Evolutionary conservation across 2,888 invertebrate genomes (phyloP), one percentile per base, ranked within the genome.

Genomic region (Orchestes rusci): DNA sequence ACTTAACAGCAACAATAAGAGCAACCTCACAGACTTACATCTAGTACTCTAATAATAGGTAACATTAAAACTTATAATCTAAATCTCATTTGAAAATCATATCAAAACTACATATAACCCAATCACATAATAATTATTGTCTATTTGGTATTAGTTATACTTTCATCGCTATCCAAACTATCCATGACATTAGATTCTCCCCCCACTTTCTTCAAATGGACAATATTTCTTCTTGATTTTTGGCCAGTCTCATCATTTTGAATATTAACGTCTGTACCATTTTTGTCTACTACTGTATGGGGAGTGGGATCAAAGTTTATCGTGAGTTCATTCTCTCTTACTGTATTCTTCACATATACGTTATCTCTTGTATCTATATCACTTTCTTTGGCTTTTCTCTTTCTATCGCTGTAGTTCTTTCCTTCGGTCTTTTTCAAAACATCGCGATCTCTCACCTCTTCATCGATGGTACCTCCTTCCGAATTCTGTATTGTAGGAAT

Each of bases 331-430:
- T 37, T 37, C 15, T 37, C 28, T 13, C 28, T 36, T 4, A 15
- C 28, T 12, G 28, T 7, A 15, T 12, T 37, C 16, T 28, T 37
- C 8, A 27, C 28, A 15, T 27, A 23, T 15, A 37, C 37, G n/a
- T 37, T 37, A 28, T 37, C 37, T 13, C 27, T 28, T 3, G 28
- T 20, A 3, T 27, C 7, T 10, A 34, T 13, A 10, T 7, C 7
- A 16, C 17, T 5, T 16, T 37, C 16, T 37, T 28, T 15, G 5
- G 47, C 49, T 46, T 30, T 47, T 20, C 42, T 19, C 36, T 43
- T 52, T 32, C 27, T 48, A 32, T 48, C 50, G 2, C 12, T 29
- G 32, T 41, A 51, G 20, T 48, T 34, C 31, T 47, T 53, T 23
- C 44, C 48, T 13, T 23, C 44, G 16, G 33, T n/a, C 19, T 49